Evolutionary conservation across 2,888 invertebrate species (phyloP), one percentile per base, ranked within the genome.

Genomic region (Dicranocentrus wangi): DNA sequence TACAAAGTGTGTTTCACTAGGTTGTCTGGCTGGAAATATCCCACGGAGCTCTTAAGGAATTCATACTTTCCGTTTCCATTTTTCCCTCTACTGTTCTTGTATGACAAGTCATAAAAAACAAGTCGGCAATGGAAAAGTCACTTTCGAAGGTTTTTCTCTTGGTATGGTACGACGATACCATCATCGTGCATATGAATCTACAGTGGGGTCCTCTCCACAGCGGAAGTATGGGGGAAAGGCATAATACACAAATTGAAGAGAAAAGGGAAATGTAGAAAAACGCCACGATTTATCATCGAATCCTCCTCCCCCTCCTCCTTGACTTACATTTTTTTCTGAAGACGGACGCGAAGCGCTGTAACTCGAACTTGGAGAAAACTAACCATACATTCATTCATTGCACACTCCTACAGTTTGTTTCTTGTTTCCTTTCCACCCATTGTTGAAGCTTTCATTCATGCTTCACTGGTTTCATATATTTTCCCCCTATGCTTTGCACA

Each of bases 261-360:
- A 79, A 53, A 71, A 71, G 51, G 79, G 79, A 71, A 79, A 71
- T 32, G 71, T 55, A 69, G 70, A 71, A 71, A 77, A 78, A 79
- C 65, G 79, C 71, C 79, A 79, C 71, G 79, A 79, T 79, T 79
- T 79, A 79, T 79, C 79, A 79, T 71, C 66, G 70, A 71, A 71
- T 79, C 65, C 79, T 79, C 69, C 70, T 63, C 69, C 69, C 65
- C 78, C 66, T 66, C 61, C 70, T 78, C 79, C 66, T 71, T 71
- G 71, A 71, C 79, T 79, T 65, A 79, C 71, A 70, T 79, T 70
- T 32, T n/a, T 66, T 71, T 60, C 21, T 15, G 28, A 58, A 71
- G 19, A 76, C 8, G 19, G 55, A n/a, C n/a, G n/a, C 51, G 7
- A n/a, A 51, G 32, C 3, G 32, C 10, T 55, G 55, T 39, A 39